A percentile compares a stretch with the other conserved stretches of the same genome.
phyloP scores from a whole-genome alignment of 1,140 invertebrate species.

The Teleopsis dalmanni region DNA sequence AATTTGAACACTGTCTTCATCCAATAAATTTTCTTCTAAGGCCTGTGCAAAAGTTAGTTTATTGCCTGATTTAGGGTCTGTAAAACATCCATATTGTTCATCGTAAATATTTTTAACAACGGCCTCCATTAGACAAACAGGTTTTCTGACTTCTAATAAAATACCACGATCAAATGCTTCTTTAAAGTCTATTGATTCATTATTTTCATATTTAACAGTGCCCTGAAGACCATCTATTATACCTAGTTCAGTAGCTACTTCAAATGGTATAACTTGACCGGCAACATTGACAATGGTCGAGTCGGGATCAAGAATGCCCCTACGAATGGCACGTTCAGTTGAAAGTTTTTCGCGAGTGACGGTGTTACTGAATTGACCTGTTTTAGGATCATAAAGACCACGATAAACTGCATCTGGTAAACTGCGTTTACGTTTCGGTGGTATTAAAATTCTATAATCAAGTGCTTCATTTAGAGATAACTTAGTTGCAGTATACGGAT shows the following conservation, averaged over 20 bases:
- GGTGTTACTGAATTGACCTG: conserved; percentile 55
- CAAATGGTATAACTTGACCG: conserved; percentile 73
- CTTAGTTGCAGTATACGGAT: conserved; percentile 65
- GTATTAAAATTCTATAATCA: conserved; percentile 70
- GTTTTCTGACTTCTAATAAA: conserved; percentile 69
- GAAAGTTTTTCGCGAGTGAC: conserved; percentile 63
- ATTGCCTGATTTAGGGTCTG: conserved; percentile 69
- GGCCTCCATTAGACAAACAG: conserved; percentile 76
- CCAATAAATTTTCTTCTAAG: conserved; percentile 65
- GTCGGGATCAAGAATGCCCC: conserved; percentile 71
- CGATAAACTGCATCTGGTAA: conserved; percentile 79
- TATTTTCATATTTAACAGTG: conserved; percentile 53
- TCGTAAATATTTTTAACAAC: conserved; percentile 76
- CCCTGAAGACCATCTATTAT: conserved; percentile 72
- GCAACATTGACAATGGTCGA: conserved; percentile 68
- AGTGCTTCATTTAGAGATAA: conserved; percentile 72
- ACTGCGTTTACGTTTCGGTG: conserved; percentile 72
- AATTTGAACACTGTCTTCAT: conserved; percentile 74
- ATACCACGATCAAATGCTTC: conserved; percentile 81
- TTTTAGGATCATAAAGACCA: conserved; percentile 60
- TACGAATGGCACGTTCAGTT: conserved; percentile 66
- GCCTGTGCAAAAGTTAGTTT: conserved; percentile 68
- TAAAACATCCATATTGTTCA: conserved; percentile 63
- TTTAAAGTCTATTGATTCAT: conserved; percentile 67
- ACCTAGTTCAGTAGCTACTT: conserved; percentile 69